A percentile compares a stretch with the other conserved stretches of the same genome.
Evolutionary conservation across 2,113 vertebrate genomes (phyloP).

Genomic region (Alosa alosa): DNA sequence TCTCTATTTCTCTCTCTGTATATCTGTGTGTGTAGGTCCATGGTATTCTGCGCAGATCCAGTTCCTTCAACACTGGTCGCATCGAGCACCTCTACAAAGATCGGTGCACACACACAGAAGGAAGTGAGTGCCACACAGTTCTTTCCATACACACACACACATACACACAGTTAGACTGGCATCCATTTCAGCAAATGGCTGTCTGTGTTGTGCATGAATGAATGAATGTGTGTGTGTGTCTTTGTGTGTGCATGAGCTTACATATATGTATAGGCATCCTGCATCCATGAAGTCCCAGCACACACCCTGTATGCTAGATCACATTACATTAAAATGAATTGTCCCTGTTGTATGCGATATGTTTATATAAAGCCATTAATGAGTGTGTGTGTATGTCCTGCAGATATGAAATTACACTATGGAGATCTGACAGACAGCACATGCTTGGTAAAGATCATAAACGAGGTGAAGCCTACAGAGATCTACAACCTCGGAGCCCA

Average conservation of each 20-base stretch:
- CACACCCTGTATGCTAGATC: not conserved
- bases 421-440: constrained; percentile 98
- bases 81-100: constrained; percentile 98
- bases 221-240: not conserved
- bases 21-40: constrained; percentile 78
- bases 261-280: not conserved
- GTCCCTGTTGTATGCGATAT: not conserved
- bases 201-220: not conserved
- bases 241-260: not conserved
- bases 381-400: not conserved
- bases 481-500: constrained; percentile 98
- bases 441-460: constrained; percentile 98
- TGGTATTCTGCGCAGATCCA: constrained; percentile 92
- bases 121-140: constrained; percentile 78
- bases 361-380: not conserved
- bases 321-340: not conserved
- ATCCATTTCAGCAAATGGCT: not conserved
- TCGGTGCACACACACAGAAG: constrained; percentile 88
- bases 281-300: not conserved
- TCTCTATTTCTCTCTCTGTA: not conserved
- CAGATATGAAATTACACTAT: constrained; percentile 97
- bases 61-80: constrained; percentile 96
- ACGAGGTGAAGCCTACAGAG: constrained; percentile 89
- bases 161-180: not conserved
- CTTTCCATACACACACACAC: not conserved